Evolutionary conservation across 2,888 invertebrate species (phyloP), one percentile per base, ranked within the genome.

Genomic region (Gasteruption jaculator): DNA sequence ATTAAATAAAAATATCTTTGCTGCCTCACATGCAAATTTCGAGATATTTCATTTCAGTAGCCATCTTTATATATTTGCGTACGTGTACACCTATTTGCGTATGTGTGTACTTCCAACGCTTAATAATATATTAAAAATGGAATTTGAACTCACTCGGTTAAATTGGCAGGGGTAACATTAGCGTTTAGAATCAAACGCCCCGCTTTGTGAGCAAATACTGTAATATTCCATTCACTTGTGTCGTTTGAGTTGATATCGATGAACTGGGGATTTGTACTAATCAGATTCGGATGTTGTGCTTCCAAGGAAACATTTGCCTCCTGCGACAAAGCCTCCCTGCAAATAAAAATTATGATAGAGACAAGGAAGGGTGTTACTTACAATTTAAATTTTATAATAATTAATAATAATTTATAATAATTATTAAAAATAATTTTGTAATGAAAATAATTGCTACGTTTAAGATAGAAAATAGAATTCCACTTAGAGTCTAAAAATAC

Each of bases 101-200:
- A n/a, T n/a, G n/a, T n/a, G n/a, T n/a, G n/a, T n/a, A n/a, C n/a
- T n/a, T n/a, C n/a, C n/a, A n/a, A n/a, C n/a, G n/a, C n/a, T n/a
- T n/a, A n/a, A n/a, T n/a, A n/a, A n/a, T n/a, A n/a, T n/a, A n/a
- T 24, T 12, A 3, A 10, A 19, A 29, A 8, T 8, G 20, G 26
- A 21, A 20, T 15, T 15, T 11, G 41, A 46, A 62, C 68, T 68
- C 57, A 80, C 80, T 73, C 63, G 30, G 75, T 66, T 49, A 68
- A 63, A 16, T 77, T 74, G 15, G 61, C 49, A 1, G 80, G 78
- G 1, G 78, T 76, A 18, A 78, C 74, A 54, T 79, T 79, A 34
- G 80, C 77, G 1, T 76, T 78, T 33, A 86, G 73, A 43, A 80
- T 79, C 0, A 83, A 77, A 58, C 82, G 80, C 29, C 88, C 87